Evolutionary conservation across 2,113 vertebrate species (phyloP).

Genomic region (Leptocoma aspasia): DNA sequence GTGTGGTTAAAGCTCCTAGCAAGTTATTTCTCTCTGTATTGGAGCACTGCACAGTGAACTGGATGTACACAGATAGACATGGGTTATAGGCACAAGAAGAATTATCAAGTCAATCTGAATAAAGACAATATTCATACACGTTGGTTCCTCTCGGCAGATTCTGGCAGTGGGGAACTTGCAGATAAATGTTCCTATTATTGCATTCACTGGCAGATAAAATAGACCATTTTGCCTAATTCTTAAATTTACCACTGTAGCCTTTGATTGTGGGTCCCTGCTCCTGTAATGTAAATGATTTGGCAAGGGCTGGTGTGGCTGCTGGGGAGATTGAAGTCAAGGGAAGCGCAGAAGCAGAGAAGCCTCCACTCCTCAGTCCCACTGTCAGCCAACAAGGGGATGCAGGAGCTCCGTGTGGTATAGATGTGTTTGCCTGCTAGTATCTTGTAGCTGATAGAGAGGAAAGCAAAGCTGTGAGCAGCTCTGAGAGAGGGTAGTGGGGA

Average conservation of each 20-base stretch:
- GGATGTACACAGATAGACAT: background rate
- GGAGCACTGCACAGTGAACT: background rate
- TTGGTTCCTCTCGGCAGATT: background rate
- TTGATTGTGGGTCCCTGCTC: background rate
- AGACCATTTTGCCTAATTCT: background rate
- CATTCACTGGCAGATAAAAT: background rate
- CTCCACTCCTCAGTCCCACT: background rate
- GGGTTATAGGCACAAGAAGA: background rate
- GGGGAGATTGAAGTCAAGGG: background rate
- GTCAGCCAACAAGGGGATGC: background rate
- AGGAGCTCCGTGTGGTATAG: background rate
- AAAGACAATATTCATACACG: background rate
- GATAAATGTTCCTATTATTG: background rate
- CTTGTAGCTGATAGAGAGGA: background rate
- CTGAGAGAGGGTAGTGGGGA: background rate
- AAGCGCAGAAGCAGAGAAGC: fast-evolving
- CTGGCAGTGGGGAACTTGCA: background rate
- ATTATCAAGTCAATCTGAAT: background rate
- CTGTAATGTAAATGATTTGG: background rate
- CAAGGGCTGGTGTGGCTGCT: background rate
- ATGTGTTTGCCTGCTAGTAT: background rate
- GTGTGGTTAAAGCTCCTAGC: background rate
- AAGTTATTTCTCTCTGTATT: background rate
- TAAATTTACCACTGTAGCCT: background rate
- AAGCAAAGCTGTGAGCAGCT: background rate